Conservation (phyloP, 2,888 invertebrate genomes). For the Acrobasis repandana region DNA sequence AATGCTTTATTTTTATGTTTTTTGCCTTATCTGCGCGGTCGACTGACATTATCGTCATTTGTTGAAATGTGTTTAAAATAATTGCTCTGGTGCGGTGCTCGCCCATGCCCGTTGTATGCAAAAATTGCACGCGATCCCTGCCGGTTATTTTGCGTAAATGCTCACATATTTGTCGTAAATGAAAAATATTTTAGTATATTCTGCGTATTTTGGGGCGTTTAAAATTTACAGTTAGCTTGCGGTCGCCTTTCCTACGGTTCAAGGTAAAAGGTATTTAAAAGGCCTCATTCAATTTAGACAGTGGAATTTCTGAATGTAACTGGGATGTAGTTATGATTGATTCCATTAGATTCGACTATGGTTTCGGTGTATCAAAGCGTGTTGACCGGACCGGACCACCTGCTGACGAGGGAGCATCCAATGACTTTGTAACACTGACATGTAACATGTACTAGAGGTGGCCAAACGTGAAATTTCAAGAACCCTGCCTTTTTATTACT, state of each 20-base stretch:
- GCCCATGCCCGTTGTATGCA: conserved; percentile 70
- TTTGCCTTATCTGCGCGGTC: conserved; percentile 64
- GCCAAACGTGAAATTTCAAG: conserved; percentile 11
- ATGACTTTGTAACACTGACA: conserved; percentile 44
- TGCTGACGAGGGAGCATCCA: conserved; percentile 60
- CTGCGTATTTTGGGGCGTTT: conserved; percentile 43
- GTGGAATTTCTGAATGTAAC: conserved; percentile 41
- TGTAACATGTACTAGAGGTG: conserved; percentile 49
- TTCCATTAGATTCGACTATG: conserved; percentile 71
- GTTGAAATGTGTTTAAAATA: conserved; percentile 83
- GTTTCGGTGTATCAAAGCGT: conserved; percentile 76
- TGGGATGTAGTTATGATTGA: conserved; percentile 74
- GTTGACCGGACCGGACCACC: conserved; percentile 73
- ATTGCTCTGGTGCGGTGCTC: conserved; percentile 72
- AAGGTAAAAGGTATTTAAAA: conserved; percentile 34
- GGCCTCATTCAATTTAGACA: conserved; percentile 40
- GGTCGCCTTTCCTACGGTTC: conserved; percentile 38
- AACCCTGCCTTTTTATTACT: too few species aligned
- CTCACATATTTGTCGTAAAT: conserved; percentile 79
- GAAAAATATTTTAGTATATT: conserved; percentile 57
- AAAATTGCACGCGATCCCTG: conserved; percentile 77
- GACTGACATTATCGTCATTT: conserved; percentile 79
- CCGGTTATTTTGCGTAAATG: conserved; percentile 73
- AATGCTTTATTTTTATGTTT: conserved; percentile 56
- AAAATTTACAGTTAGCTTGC: conserved; percentile 52